Percentiles rank a stretch among this genome's conserved stretches.
Conservation (phyloP, 2,888 invertebrate species). For the Pseudococcus viburni region DNA sequence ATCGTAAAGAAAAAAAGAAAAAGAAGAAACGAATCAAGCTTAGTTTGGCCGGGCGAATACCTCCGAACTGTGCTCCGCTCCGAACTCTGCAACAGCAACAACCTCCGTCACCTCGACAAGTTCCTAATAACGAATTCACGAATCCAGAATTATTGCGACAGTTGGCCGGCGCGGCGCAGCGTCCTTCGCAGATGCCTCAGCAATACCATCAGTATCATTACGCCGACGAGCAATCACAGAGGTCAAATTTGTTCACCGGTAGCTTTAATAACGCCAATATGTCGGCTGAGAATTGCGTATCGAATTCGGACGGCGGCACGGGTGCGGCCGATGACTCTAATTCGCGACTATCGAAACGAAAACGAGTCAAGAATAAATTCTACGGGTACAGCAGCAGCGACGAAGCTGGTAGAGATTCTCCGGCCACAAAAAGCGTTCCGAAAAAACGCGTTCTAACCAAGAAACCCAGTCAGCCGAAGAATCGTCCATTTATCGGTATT, state of each 20-base stretch:
- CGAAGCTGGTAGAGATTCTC: slow-evolving; percentile 72
- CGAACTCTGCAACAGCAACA: background rate
- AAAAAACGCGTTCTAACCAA: slow-evolving; percentile 50
- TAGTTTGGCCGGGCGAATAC: background rate
- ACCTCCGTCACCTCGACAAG: background rate
- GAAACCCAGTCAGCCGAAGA: slow-evolving; percentile 35
- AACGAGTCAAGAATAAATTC: slow-evolving; percentile 87
- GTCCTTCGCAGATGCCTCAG: background rate
- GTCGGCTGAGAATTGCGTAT: background rate
- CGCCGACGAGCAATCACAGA: background rate
- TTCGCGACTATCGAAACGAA: slow-evolving; percentile 80
- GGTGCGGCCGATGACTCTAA: background rate
- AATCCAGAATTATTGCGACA: slow-evolving; percentile 13
- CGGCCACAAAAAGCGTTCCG: slow-evolving; percentile 6
- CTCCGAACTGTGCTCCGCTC: slow-evolving; percentile 15
- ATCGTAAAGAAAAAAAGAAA: slow-evolving; percentile 42
- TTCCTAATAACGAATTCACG: slow-evolving; percentile 33
- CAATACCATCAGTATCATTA: slow-evolving; percentile 2
- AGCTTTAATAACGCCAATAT: background rate
- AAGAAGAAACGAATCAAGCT: slow-evolving; percentile 42
- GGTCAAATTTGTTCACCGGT: background rate
- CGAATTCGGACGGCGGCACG: slow-evolving; percentile 17
- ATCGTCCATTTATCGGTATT: slow-evolving; percentile 54
- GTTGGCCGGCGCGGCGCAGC: background rate
- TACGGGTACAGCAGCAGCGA: slow-evolving; percentile 92